phyloP scores from a whole-genome alignment of 35 echinoderm and acorn worm genomes.

The Nesometra sesokonis region DNA sequence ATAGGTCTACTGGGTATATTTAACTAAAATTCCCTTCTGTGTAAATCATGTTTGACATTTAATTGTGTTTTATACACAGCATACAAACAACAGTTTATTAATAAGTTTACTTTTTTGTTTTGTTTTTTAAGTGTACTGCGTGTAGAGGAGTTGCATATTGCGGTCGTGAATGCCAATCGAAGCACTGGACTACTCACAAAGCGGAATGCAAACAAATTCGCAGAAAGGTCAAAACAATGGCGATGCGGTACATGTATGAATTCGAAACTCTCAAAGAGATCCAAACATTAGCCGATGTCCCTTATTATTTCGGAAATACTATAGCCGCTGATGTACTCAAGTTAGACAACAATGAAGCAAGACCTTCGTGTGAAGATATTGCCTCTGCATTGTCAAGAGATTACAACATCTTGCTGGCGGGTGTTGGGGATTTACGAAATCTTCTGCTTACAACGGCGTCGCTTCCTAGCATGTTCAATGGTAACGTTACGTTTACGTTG shows the following conservation, averaged over 20 bases:
- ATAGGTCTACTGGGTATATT: too few relatives aligned
- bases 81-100: too few relatives aligned
- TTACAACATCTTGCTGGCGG: slow-evolving; percentile 27
- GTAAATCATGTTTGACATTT: too few relatives aligned
- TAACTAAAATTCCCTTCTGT: too few relatives aligned
- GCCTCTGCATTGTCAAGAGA: neutral
- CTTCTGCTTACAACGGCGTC: slow-evolving; percentile 38
- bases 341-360: slow-evolving; percentile 32
- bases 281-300: neutral
- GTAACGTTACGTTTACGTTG: slow-evolving; percentile 27
- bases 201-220: neutral
- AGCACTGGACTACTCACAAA: slow-evolving; percentile 11
- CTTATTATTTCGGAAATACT: slow-evolving; percentile 45
- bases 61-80: too few relatives aligned
- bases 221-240: neutral
- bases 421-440: slow-evolving; percentile 40
- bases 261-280: neutral
- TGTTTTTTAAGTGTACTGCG: slow-evolving; percentile 6
- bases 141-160: slow-evolving; percentile 30
- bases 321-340: slow-evolving; percentile 51
- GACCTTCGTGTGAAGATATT: neutral
- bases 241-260: neutral
- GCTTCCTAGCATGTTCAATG: slow-evolving; percentile 28
- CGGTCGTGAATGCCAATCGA: slow-evolving; percentile 6
- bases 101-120: neutral